Evolutionary conservation across 2,797 vertebrate species (phyloP).

Genomic region (Trachops cirrhosus): DNA sequence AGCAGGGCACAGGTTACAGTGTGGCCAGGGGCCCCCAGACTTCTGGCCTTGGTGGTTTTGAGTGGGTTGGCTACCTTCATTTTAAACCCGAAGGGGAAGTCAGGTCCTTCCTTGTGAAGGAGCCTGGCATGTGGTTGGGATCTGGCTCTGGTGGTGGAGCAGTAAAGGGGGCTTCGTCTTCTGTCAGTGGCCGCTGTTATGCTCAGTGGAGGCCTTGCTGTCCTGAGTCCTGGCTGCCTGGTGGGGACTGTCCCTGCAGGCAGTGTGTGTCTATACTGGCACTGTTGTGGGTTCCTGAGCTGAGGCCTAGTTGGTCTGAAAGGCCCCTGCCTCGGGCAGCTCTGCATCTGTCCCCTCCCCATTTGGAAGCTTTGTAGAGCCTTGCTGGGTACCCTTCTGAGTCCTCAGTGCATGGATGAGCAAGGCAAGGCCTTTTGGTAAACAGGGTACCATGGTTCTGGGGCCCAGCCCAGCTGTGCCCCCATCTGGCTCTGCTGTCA

Average conservation of each 20-base stretch:
- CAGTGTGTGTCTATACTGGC: no score
- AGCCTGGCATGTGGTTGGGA: neutral
- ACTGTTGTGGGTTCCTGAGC: neutral
- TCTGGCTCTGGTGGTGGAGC: neutral
- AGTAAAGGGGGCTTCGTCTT: neutral
- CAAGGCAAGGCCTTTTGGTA: neutral
- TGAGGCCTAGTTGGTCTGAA: neutral
- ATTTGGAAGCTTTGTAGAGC: neutral
- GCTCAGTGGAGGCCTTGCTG: neutral
- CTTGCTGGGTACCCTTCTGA: neutral
- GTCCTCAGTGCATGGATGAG: neutral
- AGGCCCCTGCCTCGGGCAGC: neutral
- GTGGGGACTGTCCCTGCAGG: no score
- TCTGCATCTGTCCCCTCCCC: neutral
- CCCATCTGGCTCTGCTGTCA: neutral
- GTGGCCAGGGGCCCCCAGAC: neutral
- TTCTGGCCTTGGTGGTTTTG: neutral
- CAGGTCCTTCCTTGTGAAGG: neutral
- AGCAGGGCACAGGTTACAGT: accelerated
- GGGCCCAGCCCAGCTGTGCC: neutral
- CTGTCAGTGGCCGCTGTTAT: neutral
- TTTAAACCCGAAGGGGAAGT: neutral
- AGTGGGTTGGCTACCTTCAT: no score
- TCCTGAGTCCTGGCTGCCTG: neutral
- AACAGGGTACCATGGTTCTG: neutral